Conservation (phyloP, 2,113 vertebrate species). For the Gymnobelideus leadbeateri region DNA sequence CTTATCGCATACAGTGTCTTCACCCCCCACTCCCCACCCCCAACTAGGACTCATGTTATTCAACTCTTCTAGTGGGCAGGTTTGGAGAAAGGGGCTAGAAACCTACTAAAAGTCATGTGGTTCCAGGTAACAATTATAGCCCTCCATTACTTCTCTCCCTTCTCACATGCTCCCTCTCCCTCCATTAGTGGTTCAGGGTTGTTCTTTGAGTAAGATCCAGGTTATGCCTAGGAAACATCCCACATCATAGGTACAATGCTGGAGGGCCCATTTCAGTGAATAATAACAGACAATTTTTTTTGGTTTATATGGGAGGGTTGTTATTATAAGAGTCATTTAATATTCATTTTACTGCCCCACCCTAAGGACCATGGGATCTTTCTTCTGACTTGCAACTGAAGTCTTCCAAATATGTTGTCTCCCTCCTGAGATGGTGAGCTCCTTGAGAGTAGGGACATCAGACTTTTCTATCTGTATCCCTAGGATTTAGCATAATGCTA, state of each 20-base stretch:
- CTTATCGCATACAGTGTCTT: background rate
- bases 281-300: background rate
- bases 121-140: background rate
- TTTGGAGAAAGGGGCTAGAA: background rate
- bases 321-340: background rate
- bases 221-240: background rate
- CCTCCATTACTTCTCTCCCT: background rate
- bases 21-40: background rate
- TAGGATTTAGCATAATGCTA: background rate
- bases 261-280: background rate
- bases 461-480: background rate
- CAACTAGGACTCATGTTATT: background rate
- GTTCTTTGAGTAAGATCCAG: too few relatives aligned
- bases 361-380: background rate
- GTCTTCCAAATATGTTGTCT: background rate
- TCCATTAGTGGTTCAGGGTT: rapidly evolving
- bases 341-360: background rate
- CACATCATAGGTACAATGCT: background rate
- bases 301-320: background rate
- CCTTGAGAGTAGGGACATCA: background rate
- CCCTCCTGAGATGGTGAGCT: background rate
- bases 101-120: slow-evolving; percentile 34
- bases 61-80: background rate
- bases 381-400: background rate
- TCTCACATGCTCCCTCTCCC: background rate